These are phyloP conservation scores for Grammomys surdaster DNA, from an alignment of 2,113 vertebrate species.

Conservation along the genomic window DNA sequence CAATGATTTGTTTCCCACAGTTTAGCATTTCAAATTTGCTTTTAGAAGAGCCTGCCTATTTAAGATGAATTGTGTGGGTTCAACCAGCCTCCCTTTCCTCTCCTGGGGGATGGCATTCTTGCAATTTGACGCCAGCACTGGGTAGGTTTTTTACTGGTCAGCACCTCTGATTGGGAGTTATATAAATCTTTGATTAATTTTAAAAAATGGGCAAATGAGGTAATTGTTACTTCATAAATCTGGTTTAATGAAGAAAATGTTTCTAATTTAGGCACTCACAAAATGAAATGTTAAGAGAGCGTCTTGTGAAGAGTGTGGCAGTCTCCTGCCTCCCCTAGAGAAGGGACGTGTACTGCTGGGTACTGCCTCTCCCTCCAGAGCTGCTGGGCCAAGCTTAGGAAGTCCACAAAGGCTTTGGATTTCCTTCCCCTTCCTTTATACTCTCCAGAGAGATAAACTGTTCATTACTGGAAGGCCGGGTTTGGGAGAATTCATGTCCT, in stretches of 20 bases:
- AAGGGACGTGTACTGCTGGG: fast-evolving
- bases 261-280: constrained; percentile 28
- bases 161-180: constrained; percentile 51
- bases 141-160: not conserved
- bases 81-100: not conserved
- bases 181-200: constrained; percentile 58
- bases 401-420: not conserved
- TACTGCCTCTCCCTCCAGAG: not conserved
- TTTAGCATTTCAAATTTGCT: constrained; percentile 50
- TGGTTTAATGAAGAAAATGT: constrained; percentile 45
- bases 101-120: not conserved
- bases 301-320: not conserved
- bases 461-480: not conserved
- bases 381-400: not conserved
- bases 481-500: not conserved
- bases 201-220: constrained; percentile 55
- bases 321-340: not conserved
- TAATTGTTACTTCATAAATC: constrained; percentile 69
- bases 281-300: constrained; percentile 10
- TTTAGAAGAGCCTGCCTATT: not conserved
- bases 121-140: not conserved
- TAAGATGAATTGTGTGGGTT: constrained; percentile 37
- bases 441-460: not conserved
- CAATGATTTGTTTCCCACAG: constrained; percentile 46
- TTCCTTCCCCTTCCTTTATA: not conserved